A percentile compares a stretch with the other conserved stretches of the same genome.
Evolutionary conservation across 2,888 invertebrate genomes (phyloP).

Genomic region (Leistus spinibarbis): DNA sequence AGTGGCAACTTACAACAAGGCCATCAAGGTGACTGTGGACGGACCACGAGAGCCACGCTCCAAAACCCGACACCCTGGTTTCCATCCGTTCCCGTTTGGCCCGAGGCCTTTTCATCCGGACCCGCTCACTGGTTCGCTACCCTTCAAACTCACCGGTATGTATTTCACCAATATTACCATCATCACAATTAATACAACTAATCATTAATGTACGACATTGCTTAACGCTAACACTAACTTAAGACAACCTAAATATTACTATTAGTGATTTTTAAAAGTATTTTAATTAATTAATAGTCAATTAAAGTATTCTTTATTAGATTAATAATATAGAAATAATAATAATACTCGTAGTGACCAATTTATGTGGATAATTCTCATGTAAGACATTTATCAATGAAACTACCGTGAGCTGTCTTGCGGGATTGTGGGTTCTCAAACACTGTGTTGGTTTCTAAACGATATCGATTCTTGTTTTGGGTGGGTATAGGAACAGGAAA

Average conservation of each 20-base stretch:
- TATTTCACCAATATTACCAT: slow-evolving; percentile 39
- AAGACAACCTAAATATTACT: too few relatives aligned
- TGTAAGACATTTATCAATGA: neutral
- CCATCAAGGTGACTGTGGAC: slow-evolving; percentile 99
- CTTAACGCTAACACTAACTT: too few relatives aligned
- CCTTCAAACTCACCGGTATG: slow-evolving; percentile 87
- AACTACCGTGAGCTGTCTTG: neutral
- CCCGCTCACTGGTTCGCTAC: slow-evolving; percentile 75
- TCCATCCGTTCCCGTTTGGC: slow-evolving; percentile 89
- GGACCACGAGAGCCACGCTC: slow-evolving; percentile 97
- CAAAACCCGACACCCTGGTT: slow-evolving; percentile 87
- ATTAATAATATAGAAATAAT: too few relatives aligned
- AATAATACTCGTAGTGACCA: too few relatives aligned
- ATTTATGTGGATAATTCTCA: neutral
- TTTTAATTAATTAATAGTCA: too few relatives aligned
- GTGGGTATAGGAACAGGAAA: neutral
- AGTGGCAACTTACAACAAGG: slow-evolving; percentile 95
- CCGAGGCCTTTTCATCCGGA: slow-evolving; percentile 83
- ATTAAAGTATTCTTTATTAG: too few relatives aligned
- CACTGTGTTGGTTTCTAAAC: slow-evolving; percentile 23
- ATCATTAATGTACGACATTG: too few relatives aligned
- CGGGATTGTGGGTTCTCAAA: neutral
- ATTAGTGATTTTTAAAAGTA: too few relatives aligned
- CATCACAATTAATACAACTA: neutral
- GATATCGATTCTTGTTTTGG: slow-evolving; percentile 17